Percentiles rank a stretch among this genome's conserved stretches.
Evolutionary conservation across 1,140 invertebrate genomes (phyloP).

Genomic region (Neodiprion lecontei): DNA sequence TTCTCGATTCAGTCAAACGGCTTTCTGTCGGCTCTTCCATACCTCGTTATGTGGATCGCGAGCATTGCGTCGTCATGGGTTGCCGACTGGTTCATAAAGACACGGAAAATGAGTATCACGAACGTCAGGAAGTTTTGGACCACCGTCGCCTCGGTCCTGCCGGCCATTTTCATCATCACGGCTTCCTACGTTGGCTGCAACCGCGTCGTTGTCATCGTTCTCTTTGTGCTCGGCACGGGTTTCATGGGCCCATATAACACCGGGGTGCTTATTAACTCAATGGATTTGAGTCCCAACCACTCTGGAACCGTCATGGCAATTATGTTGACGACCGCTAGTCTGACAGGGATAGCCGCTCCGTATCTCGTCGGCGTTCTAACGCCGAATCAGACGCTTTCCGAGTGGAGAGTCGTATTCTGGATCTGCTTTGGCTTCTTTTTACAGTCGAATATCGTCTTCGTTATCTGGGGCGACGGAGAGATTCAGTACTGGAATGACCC

Average conservation of each 20-base stretch:
- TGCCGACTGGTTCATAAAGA: slow-evolving; percentile 65
- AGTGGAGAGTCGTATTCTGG: slow-evolving; percentile 85
- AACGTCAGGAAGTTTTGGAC: slow-evolving; percentile 71
- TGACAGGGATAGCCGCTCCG: slow-evolving; percentile 52
- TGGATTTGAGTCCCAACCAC: slow-evolving; percentile 77
- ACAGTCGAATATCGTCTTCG: slow-evolving; percentile 74
- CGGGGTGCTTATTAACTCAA: slow-evolving; percentile 68
- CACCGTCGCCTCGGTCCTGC: slow-evolving; percentile 73
- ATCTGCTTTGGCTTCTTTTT: slow-evolving; percentile 75
- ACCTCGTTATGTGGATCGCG: slow-evolving; percentile 67
- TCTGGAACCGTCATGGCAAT: slow-evolving; percentile 72
- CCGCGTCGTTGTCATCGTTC: slow-evolving; percentile 65
- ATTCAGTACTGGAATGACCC: slow-evolving; percentile 72
- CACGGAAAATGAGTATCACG: slow-evolving; percentile 60
- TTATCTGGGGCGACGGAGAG: slow-evolving; percentile 72
- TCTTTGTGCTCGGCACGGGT: slow-evolving; percentile 74
- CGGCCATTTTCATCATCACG: slow-evolving; percentile 77
- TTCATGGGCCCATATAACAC: slow-evolving; percentile 68
- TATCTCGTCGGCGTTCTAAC: slow-evolving; percentile 66
- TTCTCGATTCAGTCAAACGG: slow-evolving; percentile 75
- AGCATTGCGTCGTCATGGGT: slow-evolving; percentile 64
- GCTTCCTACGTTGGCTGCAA: slow-evolving; percentile 81
- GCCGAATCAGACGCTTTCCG: slow-evolving; percentile 68
- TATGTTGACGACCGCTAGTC: slow-evolving; percentile 57
- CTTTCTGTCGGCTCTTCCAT: slow-evolving; percentile 68